Percentiles rank a stretch among this genome's conserved stretches.
Evolutionary conservation across 1,140 invertebrate species (phyloP).

Genomic region (Cylas formicarius): DNA sequence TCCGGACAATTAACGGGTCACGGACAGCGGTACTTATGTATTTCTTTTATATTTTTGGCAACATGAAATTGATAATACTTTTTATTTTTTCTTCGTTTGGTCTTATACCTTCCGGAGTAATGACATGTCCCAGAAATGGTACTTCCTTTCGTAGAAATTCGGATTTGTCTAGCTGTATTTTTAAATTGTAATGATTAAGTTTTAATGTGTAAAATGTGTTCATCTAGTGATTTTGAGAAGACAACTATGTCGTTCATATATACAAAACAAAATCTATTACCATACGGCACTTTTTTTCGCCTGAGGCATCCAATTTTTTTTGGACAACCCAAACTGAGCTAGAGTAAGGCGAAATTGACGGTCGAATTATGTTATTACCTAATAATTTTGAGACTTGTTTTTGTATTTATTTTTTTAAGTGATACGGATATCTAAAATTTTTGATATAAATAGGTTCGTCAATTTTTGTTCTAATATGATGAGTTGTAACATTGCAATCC

Average conservation of each 20-base stretch:
- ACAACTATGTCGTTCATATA: conserved; percentile 39
- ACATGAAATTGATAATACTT: conserved; percentile 5
- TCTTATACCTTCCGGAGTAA: conserved; percentile 24
- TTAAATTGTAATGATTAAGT: background rate
- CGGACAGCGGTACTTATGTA: too few relatives aligned
- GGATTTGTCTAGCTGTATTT: conserved; percentile 7
- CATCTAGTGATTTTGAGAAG: conserved; percentile 1
- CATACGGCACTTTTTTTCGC: conserved; percentile 18
- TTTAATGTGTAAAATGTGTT: conserved; percentile 6
- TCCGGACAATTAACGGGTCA: too few relatives aligned
- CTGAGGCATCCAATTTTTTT: conserved; percentile 12
- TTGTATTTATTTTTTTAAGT: conserved; percentile 7
- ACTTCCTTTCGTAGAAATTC: conserved; percentile 16
- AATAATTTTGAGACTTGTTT: conserved; percentile 5
- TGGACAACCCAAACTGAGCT: conserved; percentile 2
- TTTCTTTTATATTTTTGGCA: conserved; percentile 2
- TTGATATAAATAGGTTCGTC: conserved; percentile 1
- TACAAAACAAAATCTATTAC: conserved; percentile 24
- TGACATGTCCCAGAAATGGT: conserved; percentile 25
- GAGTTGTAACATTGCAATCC: conserved; percentile 1
- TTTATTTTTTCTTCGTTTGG: conserved; percentile 24
- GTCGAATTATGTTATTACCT: conserved; percentile 1
- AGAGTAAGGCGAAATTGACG: conserved; percentile 6
- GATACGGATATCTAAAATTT: conserved; percentile 1
- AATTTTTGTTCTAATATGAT: conserved; percentile 7